Evolutionary conservation across 2,113 vertebrate species (phyloP).

Genomic region (Saccopteryx leptura): DNA sequence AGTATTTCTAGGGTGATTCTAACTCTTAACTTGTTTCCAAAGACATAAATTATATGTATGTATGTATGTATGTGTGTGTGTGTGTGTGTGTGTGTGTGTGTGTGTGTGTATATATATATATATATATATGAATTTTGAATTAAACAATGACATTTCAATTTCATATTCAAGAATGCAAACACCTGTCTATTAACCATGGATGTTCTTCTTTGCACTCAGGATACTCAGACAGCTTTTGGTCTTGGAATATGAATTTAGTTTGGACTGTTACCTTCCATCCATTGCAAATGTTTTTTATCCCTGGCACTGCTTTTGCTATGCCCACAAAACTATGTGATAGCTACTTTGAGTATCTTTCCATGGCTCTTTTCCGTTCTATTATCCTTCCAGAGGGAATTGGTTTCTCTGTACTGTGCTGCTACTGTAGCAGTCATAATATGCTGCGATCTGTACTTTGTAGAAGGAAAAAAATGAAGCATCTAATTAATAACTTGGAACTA

Average conservation of each 20-base stretch:
- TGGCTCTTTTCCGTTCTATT: constrained; percentile 40
- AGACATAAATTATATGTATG: not conserved
- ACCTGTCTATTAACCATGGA: not conserved
- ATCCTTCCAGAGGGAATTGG: constrained; percentile 7
- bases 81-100: too few relatives aligned
- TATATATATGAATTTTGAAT: constrained; percentile 27
- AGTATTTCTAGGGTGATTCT: not conserved
- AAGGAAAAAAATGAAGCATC: not conserved
- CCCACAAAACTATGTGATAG: not conserved
- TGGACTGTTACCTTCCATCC: constrained; percentile 9
- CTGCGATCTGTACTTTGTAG: constrained; percentile 6
- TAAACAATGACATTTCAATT: not conserved
- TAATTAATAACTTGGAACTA: constrained; percentile 35
- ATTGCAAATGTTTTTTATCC: constrained; percentile 20
- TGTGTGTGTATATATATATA: not conserved
- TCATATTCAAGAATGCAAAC: not conserved
- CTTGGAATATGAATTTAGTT: constrained; percentile 60
- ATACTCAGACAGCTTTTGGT: not conserved
- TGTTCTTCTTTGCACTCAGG: not conserved
- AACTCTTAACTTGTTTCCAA: constrained; percentile 42
- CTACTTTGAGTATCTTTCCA: not conserved
- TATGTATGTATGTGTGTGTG: too few relatives aligned
- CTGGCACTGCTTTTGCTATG: constrained; percentile 7
- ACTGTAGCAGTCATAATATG: not conserved
- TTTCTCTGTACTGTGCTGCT: constrained; percentile 56